phyloP scores from a whole-genome alignment of 1,140 invertebrate genomes.

The Dinoponera quadriceps region DNA sequence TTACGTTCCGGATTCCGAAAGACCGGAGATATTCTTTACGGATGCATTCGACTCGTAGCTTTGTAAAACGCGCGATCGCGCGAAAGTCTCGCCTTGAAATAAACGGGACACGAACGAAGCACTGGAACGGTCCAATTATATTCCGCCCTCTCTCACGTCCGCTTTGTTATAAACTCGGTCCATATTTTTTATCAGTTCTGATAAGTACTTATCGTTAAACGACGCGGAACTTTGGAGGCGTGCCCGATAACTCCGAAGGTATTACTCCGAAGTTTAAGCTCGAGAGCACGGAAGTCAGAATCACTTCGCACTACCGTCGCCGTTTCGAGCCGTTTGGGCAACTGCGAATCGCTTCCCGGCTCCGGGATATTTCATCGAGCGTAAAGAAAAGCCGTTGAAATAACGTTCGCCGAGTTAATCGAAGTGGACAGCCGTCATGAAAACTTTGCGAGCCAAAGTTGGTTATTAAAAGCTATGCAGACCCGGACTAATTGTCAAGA shows the following conservation, averaged over 20 bases:
- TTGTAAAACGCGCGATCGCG: conserved; percentile 31
- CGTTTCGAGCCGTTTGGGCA: conserved; percentile 48
- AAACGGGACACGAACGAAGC: conserved; percentile 46
- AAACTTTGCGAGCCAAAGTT: conserved; percentile 44
- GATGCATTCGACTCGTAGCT: conserved; percentile 44
- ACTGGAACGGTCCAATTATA: conserved; percentile 46
- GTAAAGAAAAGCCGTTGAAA: conserved; percentile 53
- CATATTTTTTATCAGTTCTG: conserved; percentile 62
- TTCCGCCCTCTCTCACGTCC: conserved; percentile 46
- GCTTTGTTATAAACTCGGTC: conserved; percentile 61
- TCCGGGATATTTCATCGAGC: conserved; percentile 48
- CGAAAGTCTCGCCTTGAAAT: conserved; percentile 44
- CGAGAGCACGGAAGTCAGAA: conserved; percentile 53
- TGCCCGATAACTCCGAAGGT: conserved; percentile 57
- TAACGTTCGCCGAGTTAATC: conserved; percentile 56
- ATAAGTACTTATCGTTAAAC: conserved; percentile 62
- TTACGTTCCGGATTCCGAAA: background rate
- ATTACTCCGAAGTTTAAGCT: conserved; percentile 59
- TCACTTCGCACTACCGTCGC: conserved; percentile 47
- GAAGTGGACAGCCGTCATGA: conserved; percentile 47
- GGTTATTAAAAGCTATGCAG: conserved; percentile 41
- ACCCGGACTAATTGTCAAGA: conserved; percentile 37
- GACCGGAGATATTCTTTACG: conserved; percentile 17
- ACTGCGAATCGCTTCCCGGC: conserved; percentile 41
- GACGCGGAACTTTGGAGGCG: conserved; percentile 58